A percentile compares a stretch with the other conserved stretches of the same genome.
phyloP scores from a whole-genome alignment of 2,797 vertebrate species.

The Melopsittacus undulatus region DNA sequence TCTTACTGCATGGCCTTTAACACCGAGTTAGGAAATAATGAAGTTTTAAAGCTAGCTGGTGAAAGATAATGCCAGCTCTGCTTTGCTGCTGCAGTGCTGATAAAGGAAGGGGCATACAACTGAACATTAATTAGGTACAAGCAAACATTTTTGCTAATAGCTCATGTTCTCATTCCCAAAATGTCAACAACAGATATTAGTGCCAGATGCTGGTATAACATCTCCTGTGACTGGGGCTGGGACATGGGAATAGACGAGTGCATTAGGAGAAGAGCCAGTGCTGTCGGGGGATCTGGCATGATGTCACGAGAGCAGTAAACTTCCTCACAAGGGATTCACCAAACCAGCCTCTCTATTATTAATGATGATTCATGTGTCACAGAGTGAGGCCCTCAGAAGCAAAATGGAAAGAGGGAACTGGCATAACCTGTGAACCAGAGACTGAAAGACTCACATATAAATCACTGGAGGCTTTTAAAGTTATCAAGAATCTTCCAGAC shows the following conservation, averaged over 20 bases:
- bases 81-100: conserved; percentile 72
- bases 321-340: conserved; percentile 48
- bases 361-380: not conserved
- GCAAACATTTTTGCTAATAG: conserved; percentile 84
- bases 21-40: conserved; percentile 78
- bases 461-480: not conserved
- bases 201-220: conserved; percentile 77
- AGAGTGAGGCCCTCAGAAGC: not conserved
- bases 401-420: not conserved
- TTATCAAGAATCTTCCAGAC: not conserved
- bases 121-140: conserved; percentile 84
- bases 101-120: conserved; percentile 76
- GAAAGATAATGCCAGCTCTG: conserved; percentile 77
- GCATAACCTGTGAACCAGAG: not conserved
- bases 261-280: conserved; percentile 45
- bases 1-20: conserved; percentile 68
- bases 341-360: not conserved
- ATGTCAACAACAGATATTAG: conserved; percentile 84
- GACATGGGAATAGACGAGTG: conserved; percentile 9
- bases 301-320: conserved; percentile 11
- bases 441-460: not conserved
- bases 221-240: conserved; percentile 59
- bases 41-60: conserved; percentile 80
- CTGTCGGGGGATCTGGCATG: not conserved
- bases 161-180: conserved; percentile 81